Conservation (phyloP, 2,888 invertebrate species). For the Volucella inanis region DNA sequence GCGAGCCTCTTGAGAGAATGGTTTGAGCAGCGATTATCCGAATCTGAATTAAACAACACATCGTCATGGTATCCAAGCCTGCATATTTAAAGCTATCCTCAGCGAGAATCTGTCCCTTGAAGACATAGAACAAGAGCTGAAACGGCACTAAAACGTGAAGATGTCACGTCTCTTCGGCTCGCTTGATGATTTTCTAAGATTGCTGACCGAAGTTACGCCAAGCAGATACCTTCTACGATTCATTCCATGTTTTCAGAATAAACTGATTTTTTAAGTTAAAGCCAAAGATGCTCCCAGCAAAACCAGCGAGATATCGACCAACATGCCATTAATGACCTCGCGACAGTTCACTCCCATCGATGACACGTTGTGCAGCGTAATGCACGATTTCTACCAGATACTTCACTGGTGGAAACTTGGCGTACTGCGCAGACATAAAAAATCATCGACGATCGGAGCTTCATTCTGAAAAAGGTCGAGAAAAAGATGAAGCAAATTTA, state of each 20-base stretch:
- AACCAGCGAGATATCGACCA: constrained; percentile 74
- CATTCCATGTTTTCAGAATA: constrained; percentile 77
- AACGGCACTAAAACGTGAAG: too few species aligned
- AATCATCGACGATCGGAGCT: constrained; percentile 50
- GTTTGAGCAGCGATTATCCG: too few species aligned
- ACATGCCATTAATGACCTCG: constrained; percentile 77
- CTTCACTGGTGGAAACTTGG: constrained; percentile 74
- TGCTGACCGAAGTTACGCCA: too few species aligned
- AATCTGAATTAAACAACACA: too few species aligned
- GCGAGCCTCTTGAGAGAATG: constrained; percentile 79
- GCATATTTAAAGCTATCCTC: too few species aligned
- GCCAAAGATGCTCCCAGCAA: constrained; percentile 74
- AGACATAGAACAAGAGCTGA: too few species aligned
- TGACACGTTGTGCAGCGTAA: too few species aligned
- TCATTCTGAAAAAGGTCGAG: constrained; percentile 32
- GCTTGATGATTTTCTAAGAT: too few species aligned
- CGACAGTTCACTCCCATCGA: constrained; percentile 77
- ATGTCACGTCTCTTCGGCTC: too few species aligned
- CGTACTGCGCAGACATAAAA: neutral
- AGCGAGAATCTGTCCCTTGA: too few species aligned
- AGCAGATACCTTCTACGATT: too few species aligned
- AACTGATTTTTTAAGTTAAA: constrained; percentile 78
- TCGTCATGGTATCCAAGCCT: too few species aligned
- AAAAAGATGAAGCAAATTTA: neutral
- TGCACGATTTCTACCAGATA: constrained; percentile 77